Evolutionary conservation across 2,888 invertebrate species (phyloP).

Genomic region (Isoperla grammatica): DNA sequence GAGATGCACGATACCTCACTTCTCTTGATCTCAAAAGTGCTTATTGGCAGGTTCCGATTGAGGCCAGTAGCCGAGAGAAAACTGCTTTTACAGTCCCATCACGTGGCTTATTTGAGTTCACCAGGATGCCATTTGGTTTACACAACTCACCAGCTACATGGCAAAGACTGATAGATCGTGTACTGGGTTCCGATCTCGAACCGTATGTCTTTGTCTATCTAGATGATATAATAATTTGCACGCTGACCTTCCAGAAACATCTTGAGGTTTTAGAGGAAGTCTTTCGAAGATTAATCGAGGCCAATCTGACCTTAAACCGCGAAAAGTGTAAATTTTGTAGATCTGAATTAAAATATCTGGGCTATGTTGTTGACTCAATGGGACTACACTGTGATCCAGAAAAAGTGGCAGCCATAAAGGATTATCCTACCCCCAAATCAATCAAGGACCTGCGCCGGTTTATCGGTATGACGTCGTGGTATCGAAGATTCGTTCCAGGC

Average conservation of each 20-base stretch:
- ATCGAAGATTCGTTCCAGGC: slow-evolving; percentile 33
- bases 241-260: slow-evolving; percentile 37
- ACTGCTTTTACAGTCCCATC: slow-evolving; percentile 38
- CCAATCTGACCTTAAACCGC: not conserved
- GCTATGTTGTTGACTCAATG: slow-evolving; percentile 17
- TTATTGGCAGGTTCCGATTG: slow-evolving; percentile 36
- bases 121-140: slow-evolving; percentile 47
- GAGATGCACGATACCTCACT: slow-evolving; percentile 36
- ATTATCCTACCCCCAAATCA: slow-evolving; percentile 32
- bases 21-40: slow-evolving; percentile 37
- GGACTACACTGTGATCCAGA: slow-evolving; percentile 21
- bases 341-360: slow-evolving; percentile 20
- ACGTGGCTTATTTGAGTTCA: slow-evolving; percentile 36
- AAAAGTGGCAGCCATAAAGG: slow-evolving; percentile 10
- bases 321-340: slow-evolving; percentile 14
- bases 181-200: slow-evolving; percentile 36
- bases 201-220: slow-evolving; percentile 31
- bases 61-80: slow-evolving; percentile 27
- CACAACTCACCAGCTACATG: slow-evolving; percentile 36
- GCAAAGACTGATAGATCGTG: slow-evolving; percentile 34
- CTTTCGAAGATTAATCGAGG: not conserved
- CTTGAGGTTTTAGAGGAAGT: slow-evolving; percentile 25
- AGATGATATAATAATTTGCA: slow-evolving; percentile 35
- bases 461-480: slow-evolving; percentile 35
- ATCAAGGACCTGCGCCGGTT: slow-evolving; percentile 36